phyloP scores from a whole-genome alignment of 2,113 vertebrate genomes.

The Chloroceryle aenea region DNA sequence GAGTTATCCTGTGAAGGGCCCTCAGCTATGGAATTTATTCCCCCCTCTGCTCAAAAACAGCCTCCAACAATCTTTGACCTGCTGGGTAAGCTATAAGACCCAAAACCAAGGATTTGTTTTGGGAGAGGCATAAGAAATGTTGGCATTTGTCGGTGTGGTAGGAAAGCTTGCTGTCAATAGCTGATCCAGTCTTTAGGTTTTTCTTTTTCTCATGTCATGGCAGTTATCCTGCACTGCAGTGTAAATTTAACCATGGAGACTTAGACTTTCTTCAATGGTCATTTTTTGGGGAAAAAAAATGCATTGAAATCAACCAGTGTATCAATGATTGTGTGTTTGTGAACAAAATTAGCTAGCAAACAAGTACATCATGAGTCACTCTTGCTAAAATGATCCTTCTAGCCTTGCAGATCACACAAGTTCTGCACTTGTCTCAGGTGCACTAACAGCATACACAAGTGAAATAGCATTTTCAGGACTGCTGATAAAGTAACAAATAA shows the following conservation, averaged over 20 bases:
- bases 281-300: not conserved
- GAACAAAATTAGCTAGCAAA: slow-evolving; percentile 20
- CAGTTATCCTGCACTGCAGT: not conserved
- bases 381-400: not conserved
- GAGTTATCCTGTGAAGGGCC: not conserved
- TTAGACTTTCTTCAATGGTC: not conserved
- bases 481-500: not conserved
- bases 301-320: not conserved
- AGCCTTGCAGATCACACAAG: not conserved
- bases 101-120: slow-evolving; percentile 21
- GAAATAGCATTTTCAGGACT: not conserved
- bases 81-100: not conserved
- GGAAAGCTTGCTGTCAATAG: not conserved
- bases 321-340: not conserved
- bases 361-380: not conserved
- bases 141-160: not conserved
- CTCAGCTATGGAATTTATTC: slow-evolving; percentile 53
- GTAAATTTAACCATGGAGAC: not conserved
- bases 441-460: not conserved
- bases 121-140: not conserved
- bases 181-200: not conserved
- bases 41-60: not conserved
- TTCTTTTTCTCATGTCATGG: not conserved
- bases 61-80: slow-evolving; percentile 50
- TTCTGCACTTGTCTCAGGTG: not conserved